Evolutionary conservation across 2,797 vertebrate genomes (phyloP).

Genomic region (Trichosurus vulpecula): DNA sequence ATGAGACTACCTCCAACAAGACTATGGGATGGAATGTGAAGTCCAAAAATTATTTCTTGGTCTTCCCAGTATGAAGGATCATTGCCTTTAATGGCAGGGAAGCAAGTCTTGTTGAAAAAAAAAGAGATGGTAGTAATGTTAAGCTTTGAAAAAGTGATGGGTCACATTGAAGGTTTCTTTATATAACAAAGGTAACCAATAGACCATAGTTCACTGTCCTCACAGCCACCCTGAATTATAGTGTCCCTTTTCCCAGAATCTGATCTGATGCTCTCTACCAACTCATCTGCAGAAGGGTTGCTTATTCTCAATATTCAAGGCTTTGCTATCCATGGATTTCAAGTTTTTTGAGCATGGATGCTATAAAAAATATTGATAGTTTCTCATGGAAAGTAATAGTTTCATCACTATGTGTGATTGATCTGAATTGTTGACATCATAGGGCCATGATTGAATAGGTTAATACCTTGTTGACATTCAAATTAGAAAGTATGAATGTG

Average conservation of each 20-base stretch:
- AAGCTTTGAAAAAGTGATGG: background rate
- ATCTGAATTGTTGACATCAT: constrained; percentile 1
- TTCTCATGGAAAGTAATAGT: background rate
- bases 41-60: background rate
- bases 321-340: constrained; percentile 23
- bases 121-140: background rate
- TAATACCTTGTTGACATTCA: background rate
- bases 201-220: background rate
- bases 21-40: background rate
- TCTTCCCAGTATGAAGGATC: background rate
- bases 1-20: background rate
- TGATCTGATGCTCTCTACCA: background rate
- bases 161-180: background rate
- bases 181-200: background rate
- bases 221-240: background rate
- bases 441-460: background rate
- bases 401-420: constrained; percentile 7
- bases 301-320: background rate
- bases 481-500: background rate
- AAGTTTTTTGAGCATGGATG: constrained; percentile 29
- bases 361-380: constrained; percentile 10
- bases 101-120: background rate
- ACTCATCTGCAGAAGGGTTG: background rate
- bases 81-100: background rate
- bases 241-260: background rate